Base-by-base conservation (phyloP, 2,797 vertebrate genomes). In the Nothura maculosa region DNA sequence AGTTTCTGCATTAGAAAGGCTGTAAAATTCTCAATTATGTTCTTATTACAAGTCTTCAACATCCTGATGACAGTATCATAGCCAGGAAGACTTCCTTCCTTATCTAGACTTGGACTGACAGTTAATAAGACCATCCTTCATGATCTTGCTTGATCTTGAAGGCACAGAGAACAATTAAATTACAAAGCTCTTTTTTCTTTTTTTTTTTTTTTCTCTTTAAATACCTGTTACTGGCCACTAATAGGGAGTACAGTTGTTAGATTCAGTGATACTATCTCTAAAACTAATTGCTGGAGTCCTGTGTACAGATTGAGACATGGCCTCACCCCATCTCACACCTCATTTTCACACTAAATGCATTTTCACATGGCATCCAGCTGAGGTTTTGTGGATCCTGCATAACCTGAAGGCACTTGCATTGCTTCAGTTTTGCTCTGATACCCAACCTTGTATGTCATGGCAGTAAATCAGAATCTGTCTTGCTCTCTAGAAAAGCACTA, bases 81-180 rank as follows among this genome's bases (percentile, higher is more conserved):
- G 64, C 69, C 68, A 89, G 61, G 74, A 87, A 34, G 43, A 64
- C 32, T 92, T 89, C 73, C 85, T 75, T 81, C 38, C 58, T 10
- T 93, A 80, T 76, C 54, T 79, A 85, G 42, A 43, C 74, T 5
- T 81, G 16, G 30, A 54, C 54, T 75, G 38, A 18, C 45, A 75
- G 68, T 87, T 89, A 85, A 85, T 85, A 85, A 96, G 90, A 50
- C 7, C 48, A 40, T 68, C 16, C 14, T 80, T 89, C 24, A 10
- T 62, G 27, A 69, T 60, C 21, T 63, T 80, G 3, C 32, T 89
- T 87, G 28, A 63, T 70, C 43, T 28, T 60, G n/a, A 87, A 89
- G n/a, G 81, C 42, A 69, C 25, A 62, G 38, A 86, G 43, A 86
- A 89, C 32, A 30, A 38, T 6, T 60, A 77, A 83, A 61, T 48